Evolutionary conservation across 2,888 invertebrate species (phyloP).

Genomic region (Macaria notata): DNA sequence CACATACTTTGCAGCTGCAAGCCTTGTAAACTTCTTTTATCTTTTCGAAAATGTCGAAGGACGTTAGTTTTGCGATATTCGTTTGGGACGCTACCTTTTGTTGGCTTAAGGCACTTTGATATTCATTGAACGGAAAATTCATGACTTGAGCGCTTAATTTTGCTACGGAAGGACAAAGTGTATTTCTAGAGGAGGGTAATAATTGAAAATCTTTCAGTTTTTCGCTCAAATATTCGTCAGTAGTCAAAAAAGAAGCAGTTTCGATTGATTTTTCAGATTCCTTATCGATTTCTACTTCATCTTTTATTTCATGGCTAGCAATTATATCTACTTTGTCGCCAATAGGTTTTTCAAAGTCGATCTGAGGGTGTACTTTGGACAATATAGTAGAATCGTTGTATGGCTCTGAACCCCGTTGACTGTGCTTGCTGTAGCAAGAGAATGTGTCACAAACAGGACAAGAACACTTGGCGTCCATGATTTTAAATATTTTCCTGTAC

Average conservation of each 20-base stretch:
- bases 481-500: neutral
- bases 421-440: constrained; percentile 38
- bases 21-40: constrained; percentile 62
- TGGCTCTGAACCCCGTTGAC: neutral
- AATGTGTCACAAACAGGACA: constrained; percentile 50
- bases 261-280: neutral
- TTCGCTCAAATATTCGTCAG: neutral
- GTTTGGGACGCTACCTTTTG: constrained; percentile 2
- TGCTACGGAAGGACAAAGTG: constrained; percentile 32
- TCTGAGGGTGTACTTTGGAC: no score
- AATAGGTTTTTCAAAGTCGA: no score
- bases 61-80: constrained; percentile 29
- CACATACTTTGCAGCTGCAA: constrained; percentile 68
- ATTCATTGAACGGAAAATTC: constrained; percentile 47
- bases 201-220: neutral
- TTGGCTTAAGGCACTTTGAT: constrained; percentile 32
- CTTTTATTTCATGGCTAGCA: constrained; percentile 5
- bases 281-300: constrained; percentile 8
- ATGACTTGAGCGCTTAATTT: constrained; percentile 55
- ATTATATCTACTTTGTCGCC: no score
- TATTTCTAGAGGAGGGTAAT: neutral
- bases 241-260: neutral
- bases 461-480: constrained; percentile 39
- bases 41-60: constrained; percentile 50
- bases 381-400: no score